Evolutionary conservation across 2,797 vertebrate species (phyloP).

Genomic region (Champsocephalus esox): DNA sequence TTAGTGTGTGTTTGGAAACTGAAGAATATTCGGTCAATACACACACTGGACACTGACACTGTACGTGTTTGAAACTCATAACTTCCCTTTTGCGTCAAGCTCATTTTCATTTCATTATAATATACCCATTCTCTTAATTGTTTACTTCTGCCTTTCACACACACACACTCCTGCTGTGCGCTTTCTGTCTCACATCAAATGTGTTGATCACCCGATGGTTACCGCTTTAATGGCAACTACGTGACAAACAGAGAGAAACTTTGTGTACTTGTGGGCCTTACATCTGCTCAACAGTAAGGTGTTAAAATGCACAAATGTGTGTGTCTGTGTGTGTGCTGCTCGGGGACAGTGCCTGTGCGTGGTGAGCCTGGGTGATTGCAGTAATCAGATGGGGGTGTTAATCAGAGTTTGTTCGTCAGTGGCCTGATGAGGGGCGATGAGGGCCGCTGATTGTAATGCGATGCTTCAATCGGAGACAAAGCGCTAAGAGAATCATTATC

Average conservation of each 20-base stretch:
- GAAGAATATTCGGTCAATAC: slow-evolving; percentile 18
- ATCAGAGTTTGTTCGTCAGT: slow-evolving; percentile 88
- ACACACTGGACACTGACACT: slow-evolving; percentile 20
- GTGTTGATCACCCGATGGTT: slow-evolving; percentile 38
- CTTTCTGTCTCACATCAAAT: slow-evolving; percentile 22
- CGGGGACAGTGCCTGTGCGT: slow-evolving; percentile 69
- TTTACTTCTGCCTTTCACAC: slow-evolving; percentile 20
- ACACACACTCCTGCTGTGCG: slow-evolving; percentile 23
- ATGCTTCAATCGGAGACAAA: slow-evolving; percentile 79
- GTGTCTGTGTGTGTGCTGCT: slow-evolving; percentile 31
- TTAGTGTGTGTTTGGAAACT: slow-evolving; percentile 27
- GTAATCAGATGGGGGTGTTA: slow-evolving; percentile 88
- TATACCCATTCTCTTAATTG: slow-evolving; percentile 6
- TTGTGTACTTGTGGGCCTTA: slow-evolving; percentile 36
- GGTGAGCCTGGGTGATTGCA: slow-evolving; percentile 84
- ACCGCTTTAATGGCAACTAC: slow-evolving; percentile 50
- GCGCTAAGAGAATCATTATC: slow-evolving; percentile 73
- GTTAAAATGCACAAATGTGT: slow-evolving; percentile 37
- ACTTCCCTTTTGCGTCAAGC: slow-evolving; percentile 6
- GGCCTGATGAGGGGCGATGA: slow-evolving; percentile 85
- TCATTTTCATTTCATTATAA: slow-evolving; percentile 14
- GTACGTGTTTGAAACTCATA: slow-evolving; percentile 13
- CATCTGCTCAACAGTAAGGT: slow-evolving; percentile 43
- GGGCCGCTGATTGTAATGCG: slow-evolving; percentile 87
- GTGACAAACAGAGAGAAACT: slow-evolving; percentile 45